Conservation (phyloP, 2,113 vertebrate genomes). For the Nibea albiflora region DNA sequence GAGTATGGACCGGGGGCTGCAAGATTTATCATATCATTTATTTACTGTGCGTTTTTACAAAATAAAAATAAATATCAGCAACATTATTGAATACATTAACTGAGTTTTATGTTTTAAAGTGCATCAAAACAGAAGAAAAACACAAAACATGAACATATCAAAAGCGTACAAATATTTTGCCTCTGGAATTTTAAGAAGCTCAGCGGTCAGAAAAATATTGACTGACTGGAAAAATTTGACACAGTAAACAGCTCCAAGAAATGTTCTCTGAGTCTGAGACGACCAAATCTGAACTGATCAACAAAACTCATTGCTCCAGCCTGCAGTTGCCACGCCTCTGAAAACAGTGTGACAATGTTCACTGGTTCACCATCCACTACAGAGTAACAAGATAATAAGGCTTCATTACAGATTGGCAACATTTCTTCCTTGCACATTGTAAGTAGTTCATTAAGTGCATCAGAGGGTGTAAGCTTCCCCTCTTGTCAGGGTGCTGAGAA, state of each 20-base stretch:
- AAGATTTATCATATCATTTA: neutral
- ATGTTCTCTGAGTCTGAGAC: neutral
- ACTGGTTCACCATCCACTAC: neutral
- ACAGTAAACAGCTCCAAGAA: neutral
- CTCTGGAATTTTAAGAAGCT: neutral
- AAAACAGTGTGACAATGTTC: neutral
- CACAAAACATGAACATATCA: neutral
- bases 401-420: constrained; percentile 9
- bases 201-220: neutral
- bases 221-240: neutral
- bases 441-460: constrained; percentile 40
- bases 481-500: neutral
- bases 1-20: neutral
- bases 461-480: neutral
- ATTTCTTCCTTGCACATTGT: constrained; percentile 8
- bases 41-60: neutral
- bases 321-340: neutral
- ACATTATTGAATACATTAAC: neutral
- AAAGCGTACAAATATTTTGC: neutral
- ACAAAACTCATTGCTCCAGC: neutral
- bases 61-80: neutral
- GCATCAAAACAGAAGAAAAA: neutral
- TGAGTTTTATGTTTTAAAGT: neutral
- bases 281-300: neutral
- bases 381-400: constrained; percentile 21